A percentile compares a stretch with the other conserved stretches of the same genome.
Conservation (phyloP, 2,888 invertebrate species). For the Ferdinandea cuprea region DNA sequence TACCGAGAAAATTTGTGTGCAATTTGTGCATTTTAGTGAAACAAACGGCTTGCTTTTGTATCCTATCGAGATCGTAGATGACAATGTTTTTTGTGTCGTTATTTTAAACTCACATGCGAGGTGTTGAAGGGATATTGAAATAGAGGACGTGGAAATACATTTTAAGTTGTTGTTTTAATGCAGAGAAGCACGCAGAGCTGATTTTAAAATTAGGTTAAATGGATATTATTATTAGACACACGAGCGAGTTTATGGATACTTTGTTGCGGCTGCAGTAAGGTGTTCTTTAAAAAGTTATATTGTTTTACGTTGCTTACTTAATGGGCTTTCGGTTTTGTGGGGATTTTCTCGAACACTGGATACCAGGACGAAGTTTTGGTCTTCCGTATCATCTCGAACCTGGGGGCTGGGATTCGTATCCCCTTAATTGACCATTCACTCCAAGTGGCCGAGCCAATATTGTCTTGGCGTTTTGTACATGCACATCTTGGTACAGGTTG, state of each 20-base stretch:
- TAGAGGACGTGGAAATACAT: not conserved
- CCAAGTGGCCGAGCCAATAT: too few species aligned
- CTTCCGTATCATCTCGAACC: too few species aligned
- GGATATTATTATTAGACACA: not conserved
- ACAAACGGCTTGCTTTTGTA: slow-evolving; percentile 7
- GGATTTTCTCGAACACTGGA: too few species aligned
- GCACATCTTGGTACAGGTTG: too few species aligned
- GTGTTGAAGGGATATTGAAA: slow-evolving; percentile 4
- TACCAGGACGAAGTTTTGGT: too few species aligned
- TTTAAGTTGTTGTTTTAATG: not conserved
- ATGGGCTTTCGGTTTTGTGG: too few species aligned
- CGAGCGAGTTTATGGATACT: not conserved
- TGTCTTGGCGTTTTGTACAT: too few species aligned
- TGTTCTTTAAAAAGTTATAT: too few species aligned
- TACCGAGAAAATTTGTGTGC: slow-evolving; percentile 48
- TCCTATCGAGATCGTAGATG: slow-evolving; percentile 27
- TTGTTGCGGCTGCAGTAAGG: not conserved
- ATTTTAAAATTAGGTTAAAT: slow-evolving; percentile 6
- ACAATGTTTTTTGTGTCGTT: slow-evolving; percentile 36
- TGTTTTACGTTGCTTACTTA: too few species aligned
- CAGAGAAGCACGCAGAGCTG: not conserved
- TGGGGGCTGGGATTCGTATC: too few species aligned
- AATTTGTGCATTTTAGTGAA: slow-evolving; percentile 67
- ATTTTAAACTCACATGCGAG: slow-evolving; percentile 10
- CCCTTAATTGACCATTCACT: too few species aligned